Conservation (phyloP, 2,888 invertebrate species). For the Drosophila crucigera region DNA sequence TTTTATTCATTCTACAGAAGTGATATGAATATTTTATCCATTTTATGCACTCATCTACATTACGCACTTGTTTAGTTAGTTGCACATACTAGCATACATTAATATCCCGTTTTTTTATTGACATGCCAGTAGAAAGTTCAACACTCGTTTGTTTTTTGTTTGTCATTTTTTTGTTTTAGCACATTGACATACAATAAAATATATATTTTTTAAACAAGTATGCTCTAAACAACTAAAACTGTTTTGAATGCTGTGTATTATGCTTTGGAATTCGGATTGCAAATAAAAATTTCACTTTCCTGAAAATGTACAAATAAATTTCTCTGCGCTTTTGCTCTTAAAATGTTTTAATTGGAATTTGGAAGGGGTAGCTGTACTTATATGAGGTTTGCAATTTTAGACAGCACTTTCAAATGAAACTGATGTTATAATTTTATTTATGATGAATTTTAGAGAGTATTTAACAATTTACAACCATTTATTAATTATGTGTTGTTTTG, state of each 20-base stretch:
- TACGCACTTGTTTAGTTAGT: background rate
- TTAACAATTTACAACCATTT: background rate
- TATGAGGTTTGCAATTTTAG: background rate
- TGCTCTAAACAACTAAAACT: background rate
- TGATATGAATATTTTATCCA: background rate
- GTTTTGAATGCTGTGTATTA: background rate
- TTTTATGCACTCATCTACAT: background rate
- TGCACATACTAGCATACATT: background rate
- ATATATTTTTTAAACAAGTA: background rate
- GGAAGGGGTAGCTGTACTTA: background rate
- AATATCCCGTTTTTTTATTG: background rate
- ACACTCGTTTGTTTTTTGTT: background rate
- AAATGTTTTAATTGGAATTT: slow-evolving; percentile 42
- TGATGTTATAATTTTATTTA: background rate
- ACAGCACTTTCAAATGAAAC: background rate
- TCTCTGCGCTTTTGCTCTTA: slow-evolving; percentile 43
- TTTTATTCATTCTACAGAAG: background rate
- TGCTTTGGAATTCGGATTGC: background rate
- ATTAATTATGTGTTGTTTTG: background rate
- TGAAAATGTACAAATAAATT: slow-evolving; percentile 14
- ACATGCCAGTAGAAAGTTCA: background rate
- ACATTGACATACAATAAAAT: background rate
- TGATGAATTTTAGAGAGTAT: background rate
- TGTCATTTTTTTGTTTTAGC: background rate
- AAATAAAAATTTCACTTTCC: background rate